These are phyloP conservation scores for Psix sp. DNA, from an alignment of 1,140 invertebrate species.

Conservation along the genomic window DNA sequence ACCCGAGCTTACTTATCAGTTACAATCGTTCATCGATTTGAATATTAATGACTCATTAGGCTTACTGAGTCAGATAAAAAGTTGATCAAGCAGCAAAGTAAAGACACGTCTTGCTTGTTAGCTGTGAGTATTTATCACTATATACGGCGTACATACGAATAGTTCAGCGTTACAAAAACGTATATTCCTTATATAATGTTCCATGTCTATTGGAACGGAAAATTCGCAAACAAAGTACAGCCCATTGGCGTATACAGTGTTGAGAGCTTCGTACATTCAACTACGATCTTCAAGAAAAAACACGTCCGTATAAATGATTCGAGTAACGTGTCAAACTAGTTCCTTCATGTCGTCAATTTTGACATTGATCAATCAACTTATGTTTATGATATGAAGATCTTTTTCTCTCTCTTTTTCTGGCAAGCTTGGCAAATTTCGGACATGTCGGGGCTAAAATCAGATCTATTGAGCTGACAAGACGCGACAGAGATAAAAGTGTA, in stretches of 20 bases:
- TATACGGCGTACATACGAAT: slow-evolving; percentile 46
- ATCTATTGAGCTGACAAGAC: no score
- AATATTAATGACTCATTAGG: slow-evolving; percentile 47
- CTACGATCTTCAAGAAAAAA: slow-evolving; percentile 29
- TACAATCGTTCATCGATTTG: slow-evolving; percentile 46
- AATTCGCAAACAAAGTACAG: slow-evolving; percentile 43
- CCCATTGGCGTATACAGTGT: slow-evolving; percentile 15
- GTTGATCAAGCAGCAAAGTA: slow-evolving; percentile 46
- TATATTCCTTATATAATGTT: slow-evolving; percentile 38
- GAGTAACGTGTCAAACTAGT: slow-evolving; percentile 42
- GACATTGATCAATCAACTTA: slow-evolving; percentile 51
- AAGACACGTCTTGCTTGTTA: slow-evolving; percentile 25
- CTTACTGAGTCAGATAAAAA: slow-evolving; percentile 42
- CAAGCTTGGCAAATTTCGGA: no score
- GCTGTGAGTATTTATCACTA: slow-evolving; percentile 37
- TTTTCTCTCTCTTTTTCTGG: slow-evolving; percentile 20
- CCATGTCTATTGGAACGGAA: slow-evolving; percentile 43
- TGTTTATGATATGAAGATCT: slow-evolving; percentile 43
- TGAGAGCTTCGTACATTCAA: slow-evolving; percentile 7
- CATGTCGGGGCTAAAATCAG: no score
- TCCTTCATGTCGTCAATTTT: slow-evolving; percentile 36
- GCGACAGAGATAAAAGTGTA: slow-evolving; percentile 23
- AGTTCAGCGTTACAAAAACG: slow-evolving; percentile 54
- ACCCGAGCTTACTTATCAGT: slow-evolving; percentile 48
- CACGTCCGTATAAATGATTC: slow-evolving; percentile 44